Base-by-base conservation (phyloP, 2,113 vertebrate species). In the Vulpes lagopus region DNA sequence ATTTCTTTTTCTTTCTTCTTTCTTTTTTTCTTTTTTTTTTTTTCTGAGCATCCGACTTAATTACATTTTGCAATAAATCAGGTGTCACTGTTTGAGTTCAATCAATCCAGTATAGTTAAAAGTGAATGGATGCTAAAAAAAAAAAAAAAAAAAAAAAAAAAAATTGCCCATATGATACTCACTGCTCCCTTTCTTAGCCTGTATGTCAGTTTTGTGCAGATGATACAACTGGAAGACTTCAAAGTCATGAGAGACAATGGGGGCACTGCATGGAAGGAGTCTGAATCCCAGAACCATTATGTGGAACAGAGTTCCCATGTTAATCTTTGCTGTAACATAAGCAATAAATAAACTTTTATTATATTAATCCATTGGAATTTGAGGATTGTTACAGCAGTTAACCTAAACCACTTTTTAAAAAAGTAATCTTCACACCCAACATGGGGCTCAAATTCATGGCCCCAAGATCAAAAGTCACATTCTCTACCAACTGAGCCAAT, bases 61-160 rank as follows among this genome's bases (percentile, higher is more conserved):
- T 69, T 91, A 43, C 1, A 93, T 81, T 91, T 97, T 22, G 20
- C 16, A 84, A 71, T 57, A 89, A 94, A 85, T 84, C 79, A 91
- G 5, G 11, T 43, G 14, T 71, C 10, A 8, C 30, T 80, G 0
- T 43, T 81, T 92, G 9, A 82, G 30, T 59, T 90, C 14, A 93
- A 27, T 14, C 59, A 71, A 25, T 91, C 25, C 88, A 88, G 60
- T 79, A 16, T 3, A 69, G 23, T 96, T 86, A 32, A 88, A 74
- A 96, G 14, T 88, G 22, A 84, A 80, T 57, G 35, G 6, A 14
- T 27, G 19, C 16, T 17, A 1, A 65, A 92, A 71, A 1, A 71
- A 88, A 74, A 1, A 35, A 35, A 1, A 65, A 92, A 71, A 1
- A 71, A 88, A 74, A 1, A 35, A 35, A 35, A 65, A 92, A 71